Evolutionary conservation across 53 echinoderm and acorn worm species (phyloP), one percentile per base, ranked within the genome.

Genomic region (Paracentrotus lividus): DNA sequence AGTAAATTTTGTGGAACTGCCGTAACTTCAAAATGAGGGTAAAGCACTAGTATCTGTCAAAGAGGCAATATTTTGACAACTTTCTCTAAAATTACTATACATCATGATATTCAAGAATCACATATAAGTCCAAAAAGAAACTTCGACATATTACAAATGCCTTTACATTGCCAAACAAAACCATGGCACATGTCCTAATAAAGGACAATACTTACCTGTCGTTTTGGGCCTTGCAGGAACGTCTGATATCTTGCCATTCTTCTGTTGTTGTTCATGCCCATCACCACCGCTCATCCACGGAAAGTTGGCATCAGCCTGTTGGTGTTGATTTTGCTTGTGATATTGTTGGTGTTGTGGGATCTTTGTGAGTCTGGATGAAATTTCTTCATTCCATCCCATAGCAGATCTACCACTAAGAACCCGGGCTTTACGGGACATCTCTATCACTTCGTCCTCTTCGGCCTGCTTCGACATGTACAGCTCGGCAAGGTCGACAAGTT

Each of bases 401-500:
- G 55, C 52, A 3, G 77, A 76, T 12, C 38, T 6, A 27, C 90
- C 90, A 33, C 68, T 75, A 55, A 72, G 76, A 5, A 76, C 91
- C 8, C 77, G 26, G 9, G 91, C 91, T 53, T 91, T 91, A 29
- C 91, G 52, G 32, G 52, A 52, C 23, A 54, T 24, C 53, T 94
- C 54, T 1, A 89, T 85, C 18, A 93, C 78, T 40, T 87, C 86
- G 43, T 91, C 93, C 26, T 95, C 96, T 67, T 95, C 95, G 58
- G 76, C 91, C 76, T 95, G 67, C 54, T 93, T 94, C 38, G 90
- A 94, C 42, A 90, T 42, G 72, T 95, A 96, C 20, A 97, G 76
- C 94, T 97, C 95, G 57, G 97, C 95, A 20, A 99, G 94, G 88
- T 99, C 99, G 40, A 99, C 99, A 18, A 99, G 90, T 90, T 97